These are phyloP conservation scores for Oligia fasciuncula DNA, from an alignment of 2,888 invertebrate genomes.

Conservation along the genomic window DNA sequence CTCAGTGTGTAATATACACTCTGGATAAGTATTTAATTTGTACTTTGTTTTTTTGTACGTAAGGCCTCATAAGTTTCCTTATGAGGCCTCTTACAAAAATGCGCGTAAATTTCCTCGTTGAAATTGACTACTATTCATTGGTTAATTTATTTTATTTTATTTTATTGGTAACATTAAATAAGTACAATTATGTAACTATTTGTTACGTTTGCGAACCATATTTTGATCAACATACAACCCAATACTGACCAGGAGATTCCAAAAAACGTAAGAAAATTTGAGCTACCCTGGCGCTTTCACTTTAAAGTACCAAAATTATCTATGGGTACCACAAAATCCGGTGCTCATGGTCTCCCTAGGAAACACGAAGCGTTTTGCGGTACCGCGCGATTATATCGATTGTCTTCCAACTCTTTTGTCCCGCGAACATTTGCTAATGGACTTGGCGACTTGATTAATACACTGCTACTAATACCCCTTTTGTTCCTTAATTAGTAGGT, in stretches of 20 bases:
- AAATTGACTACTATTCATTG: too few relatives aligned
- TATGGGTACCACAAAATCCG: neutral
- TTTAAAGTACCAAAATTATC: neutral
- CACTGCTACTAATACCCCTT: slow-evolving; percentile 54
- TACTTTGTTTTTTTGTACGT: neutral
- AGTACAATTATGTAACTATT: too few relatives aligned
- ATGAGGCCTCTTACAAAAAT: too few relatives aligned
- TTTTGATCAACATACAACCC: too few relatives aligned
- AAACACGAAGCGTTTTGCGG: slow-evolving; percentile 63
- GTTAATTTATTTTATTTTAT: too few relatives aligned
- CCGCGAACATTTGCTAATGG: slow-evolving; percentile 67
- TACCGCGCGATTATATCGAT: slow-evolving; percentile 67
- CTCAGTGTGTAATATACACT: too few relatives aligned
- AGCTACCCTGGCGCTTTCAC: neutral
- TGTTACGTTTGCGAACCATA: too few relatives aligned
- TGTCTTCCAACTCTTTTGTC: slow-evolving; percentile 68
- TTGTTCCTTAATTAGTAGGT: slow-evolving; percentile 62
- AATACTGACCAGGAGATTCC: too few relatives aligned
- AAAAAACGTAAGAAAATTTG: too few relatives aligned
- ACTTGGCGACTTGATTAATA: slow-evolving; percentile 69
- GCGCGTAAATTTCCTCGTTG: too few relatives aligned
- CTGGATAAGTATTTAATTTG: neutral
- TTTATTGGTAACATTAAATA: too few relatives aligned
- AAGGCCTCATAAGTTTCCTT: too few relatives aligned
- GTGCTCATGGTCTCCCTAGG: slow-evolving; percentile 41